Evolutionary conservation across 2,888 invertebrate species (phyloP), one percentile per base, ranked within the genome.

Genomic region (Coleophora deauratella): DNA sequence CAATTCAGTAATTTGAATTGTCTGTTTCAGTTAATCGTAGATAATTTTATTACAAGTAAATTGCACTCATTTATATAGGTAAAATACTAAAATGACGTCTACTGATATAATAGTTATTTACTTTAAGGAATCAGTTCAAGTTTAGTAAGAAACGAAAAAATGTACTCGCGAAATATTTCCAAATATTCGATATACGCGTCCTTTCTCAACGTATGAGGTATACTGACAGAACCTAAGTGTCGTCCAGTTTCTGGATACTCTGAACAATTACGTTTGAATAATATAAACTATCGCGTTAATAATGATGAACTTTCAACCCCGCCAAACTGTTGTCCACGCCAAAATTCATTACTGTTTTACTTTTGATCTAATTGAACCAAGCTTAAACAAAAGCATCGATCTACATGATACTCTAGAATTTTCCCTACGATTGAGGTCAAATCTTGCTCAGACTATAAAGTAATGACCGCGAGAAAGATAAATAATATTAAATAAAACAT

Each of bases 391-490:
- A 46, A 4, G 27, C 4, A n/a, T 37, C 45, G 41, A 54, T 66
- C 60, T 49, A 60, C 27, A 2, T n/a, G 1, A 12, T 41, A 43
- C 40, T 50, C 37, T 31, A 42, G 46, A 47, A 48, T 38, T 42
- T 58, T 48, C 37, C 42, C 7, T 13, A 33, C 13, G 30, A 11
- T 11, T 4, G 13, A 45, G 31, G 38, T 39, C 32, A 35, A 37
- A 34, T 40, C 4, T 21, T 3, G 21, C 6, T 21, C 6, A 6
- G 21, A 21, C 31, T 42, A 47, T 57, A 21, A 66, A 66, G 67
- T 67, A 72, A 67, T 68, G 69, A 70, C 70, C 69, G 65, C 58
- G 43, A 44, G 47, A 44, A 49, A 45, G 66, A 71, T 67, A 72
- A 65, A 54, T 37, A 47, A 47, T 43, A 57, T 52, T 50, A 50